Conservation (phyloP, 2,113 vertebrate species). For the Microcebus jonahi region DNA sequence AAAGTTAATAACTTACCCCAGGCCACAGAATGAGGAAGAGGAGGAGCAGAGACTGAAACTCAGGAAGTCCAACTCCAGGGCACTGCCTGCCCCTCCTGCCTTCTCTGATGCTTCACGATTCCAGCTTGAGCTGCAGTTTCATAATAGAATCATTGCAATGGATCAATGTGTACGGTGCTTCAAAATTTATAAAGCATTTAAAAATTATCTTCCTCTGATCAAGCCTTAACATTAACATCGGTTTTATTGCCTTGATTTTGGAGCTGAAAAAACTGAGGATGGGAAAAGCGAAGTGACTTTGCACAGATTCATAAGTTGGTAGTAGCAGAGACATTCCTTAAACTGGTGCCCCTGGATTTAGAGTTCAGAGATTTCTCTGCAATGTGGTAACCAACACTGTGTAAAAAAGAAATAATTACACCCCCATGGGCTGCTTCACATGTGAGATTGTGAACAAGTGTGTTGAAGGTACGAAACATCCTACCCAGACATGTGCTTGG, state of each 20-base stretch:
- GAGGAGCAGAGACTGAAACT: neutral
- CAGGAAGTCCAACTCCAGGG: neutral
- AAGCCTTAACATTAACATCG: neutral
- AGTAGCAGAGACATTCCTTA: neutral
- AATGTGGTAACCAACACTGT: neutral
- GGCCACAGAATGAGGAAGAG: neutral
- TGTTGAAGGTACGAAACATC: neutral
- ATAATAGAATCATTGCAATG: neutral
- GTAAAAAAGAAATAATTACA: slow-evolving; percentile 19
- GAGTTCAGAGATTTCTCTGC: neutral
- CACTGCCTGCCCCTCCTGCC: neutral
- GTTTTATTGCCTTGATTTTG: neutral
- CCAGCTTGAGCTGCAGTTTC: neutral
- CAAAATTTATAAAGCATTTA: slow-evolving; percentile 1
- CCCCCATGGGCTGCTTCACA: neutral
- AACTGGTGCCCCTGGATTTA: rapidly evolving
- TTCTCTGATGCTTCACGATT: neutral
- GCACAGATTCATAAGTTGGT: neutral
- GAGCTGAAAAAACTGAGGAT: neutral
- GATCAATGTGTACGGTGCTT: neutral
- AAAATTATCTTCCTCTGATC: neutral
- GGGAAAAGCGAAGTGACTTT: neutral
- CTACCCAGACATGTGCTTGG: neutral
- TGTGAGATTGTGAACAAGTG: neutral
- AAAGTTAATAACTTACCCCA: neutral